Evolutionary conservation across 2,113 vertebrate genomes (phyloP).

Genomic region (Tragelaphus scriptus): DNA sequence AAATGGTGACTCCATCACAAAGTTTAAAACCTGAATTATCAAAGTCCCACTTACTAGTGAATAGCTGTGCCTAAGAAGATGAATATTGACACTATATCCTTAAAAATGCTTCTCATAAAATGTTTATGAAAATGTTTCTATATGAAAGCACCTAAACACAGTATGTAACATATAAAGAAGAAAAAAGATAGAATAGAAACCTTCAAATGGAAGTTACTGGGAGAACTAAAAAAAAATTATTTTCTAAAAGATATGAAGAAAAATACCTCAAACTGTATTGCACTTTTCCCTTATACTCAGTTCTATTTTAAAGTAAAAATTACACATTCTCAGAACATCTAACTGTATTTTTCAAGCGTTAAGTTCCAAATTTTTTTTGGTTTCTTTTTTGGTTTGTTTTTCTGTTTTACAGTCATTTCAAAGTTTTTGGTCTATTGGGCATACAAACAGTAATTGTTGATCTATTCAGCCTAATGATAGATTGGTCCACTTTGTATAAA

Average conservation of each 20-base stretch:
- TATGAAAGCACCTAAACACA: not conserved
- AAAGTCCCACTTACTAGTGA: not conserved
- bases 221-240: not conserved
- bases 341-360: constrained; percentile 54
- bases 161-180: not conserved
- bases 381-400: not conserved
- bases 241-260: not conserved
- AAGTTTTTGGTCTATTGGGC: constrained; percentile 73
- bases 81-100: not conserved
- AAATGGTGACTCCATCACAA: not conserved
- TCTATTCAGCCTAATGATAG: constrained; percentile 80
- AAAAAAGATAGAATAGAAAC: not conserved
- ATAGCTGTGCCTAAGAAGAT: not conserved
- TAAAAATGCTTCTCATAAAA: not conserved
- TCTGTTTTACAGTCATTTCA: constrained; percentile 23
- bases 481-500: constrained; percentile 73
- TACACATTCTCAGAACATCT: constrained; percentile 18
- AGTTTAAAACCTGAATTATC: not conserved
- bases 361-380: not conserved
- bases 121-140: not conserved
- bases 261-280: not conserved
- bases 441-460: constrained; percentile 66
- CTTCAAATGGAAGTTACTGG: not conserved
- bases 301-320: constrained; percentile 22
- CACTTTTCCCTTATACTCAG: not conserved